A percentile compares a stretch with the other conserved stretches of the same genome.
Conservation (phyloP, 2,113 vertebrate genomes). For the Egretta garzetta region DNA sequence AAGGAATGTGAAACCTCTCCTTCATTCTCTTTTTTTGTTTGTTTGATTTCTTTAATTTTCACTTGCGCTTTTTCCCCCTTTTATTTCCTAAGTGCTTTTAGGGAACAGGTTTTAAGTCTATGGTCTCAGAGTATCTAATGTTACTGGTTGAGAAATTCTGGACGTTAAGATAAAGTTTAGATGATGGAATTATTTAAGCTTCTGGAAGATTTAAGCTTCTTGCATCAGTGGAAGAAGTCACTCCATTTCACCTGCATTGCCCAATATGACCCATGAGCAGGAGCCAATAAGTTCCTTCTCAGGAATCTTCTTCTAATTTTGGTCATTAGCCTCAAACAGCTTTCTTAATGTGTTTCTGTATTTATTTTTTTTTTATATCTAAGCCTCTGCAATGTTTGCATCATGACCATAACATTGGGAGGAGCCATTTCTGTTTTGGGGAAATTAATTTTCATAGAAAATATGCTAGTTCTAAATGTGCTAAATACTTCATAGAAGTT, state of each 20-base stretch:
- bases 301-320: not conserved
- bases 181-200: not conserved
- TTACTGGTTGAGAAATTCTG: not conserved
- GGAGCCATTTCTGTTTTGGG: not conserved
- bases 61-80: fast-evolving
- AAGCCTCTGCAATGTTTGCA: not conserved
- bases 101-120: not conserved
- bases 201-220: not conserved
- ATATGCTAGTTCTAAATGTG: not conserved
- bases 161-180: not conserved
- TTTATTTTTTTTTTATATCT: not conserved
- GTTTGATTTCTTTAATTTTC: not conserved
- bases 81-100: not conserved
- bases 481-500: not conserved
- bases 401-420: not conserved
- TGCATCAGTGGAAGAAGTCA: not conserved
- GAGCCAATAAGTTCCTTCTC: not conserved
- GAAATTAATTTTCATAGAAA: not conserved
- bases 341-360: not conserved
- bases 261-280: not conserved
- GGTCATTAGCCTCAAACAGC: not conserved
- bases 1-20: not conserved
- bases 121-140: not conserved
- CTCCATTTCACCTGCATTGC: not conserved
- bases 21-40: not conserved